phyloP scores from a whole-genome alignment of 2,888 invertebrate genomes.

The Apotomis capreana region DNA sequence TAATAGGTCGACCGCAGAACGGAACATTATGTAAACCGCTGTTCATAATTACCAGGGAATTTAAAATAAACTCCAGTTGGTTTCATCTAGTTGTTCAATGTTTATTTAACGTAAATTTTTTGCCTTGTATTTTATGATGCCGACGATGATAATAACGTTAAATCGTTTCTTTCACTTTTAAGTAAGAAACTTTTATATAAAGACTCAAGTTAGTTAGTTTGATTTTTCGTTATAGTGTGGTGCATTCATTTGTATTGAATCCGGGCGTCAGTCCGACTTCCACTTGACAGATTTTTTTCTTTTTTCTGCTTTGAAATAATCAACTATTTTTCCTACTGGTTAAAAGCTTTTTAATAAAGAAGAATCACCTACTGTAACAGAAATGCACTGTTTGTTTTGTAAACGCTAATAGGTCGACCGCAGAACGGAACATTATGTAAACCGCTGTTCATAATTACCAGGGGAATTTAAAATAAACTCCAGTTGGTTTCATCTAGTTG shows the following conservation, averaged over 20 bases:
- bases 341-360: conserved; percentile 28
- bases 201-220: no score
- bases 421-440: conserved; percentile 39
- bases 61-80: conserved; percentile 16
- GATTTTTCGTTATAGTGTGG: no score
- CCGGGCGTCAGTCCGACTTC: no score
- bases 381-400: conserved; percentile 29
- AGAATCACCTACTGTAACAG: conserved; percentile 26
- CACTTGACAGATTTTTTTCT: background rate
- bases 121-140: no score
- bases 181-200: no score
- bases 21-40: conserved; percentile 39
- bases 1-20: conserved; percentile 40
- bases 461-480: conserved; percentile 29
- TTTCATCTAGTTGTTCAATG: conserved; percentile 1
- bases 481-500: conserved; percentile 2
- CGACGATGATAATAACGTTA: no score
- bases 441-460: conserved; percentile 38
- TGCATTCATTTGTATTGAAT: no score
- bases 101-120: background rate
- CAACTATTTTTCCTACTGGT: background rate
- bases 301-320: background rate
- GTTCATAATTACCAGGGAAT: conserved; percentile 37
- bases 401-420: conserved; percentile 39
- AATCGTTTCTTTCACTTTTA: no score